phyloP scores from a whole-genome alignment of 2,888 invertebrate genomes.

The Trissolcus brochymenae region DNA sequence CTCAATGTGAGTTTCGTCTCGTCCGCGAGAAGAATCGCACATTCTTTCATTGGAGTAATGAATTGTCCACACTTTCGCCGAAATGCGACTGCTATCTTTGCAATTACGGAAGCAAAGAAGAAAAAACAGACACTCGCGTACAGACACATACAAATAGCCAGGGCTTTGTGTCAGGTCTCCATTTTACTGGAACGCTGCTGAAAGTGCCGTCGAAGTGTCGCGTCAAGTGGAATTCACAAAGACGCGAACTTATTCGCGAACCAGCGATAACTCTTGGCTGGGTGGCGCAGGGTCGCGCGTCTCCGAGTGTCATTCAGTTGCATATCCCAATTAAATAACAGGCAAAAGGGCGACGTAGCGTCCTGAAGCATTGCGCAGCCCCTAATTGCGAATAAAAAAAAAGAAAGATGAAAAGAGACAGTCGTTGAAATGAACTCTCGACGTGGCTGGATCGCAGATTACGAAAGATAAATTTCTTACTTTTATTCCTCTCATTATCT shows the following conservation, averaged over 20 bases:
- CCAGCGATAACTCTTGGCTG: conserved; percentile 65
- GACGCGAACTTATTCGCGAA: conserved; percentile 64
- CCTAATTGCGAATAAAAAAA: conserved; percentile 72
- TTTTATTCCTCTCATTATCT: conserved; percentile 47
- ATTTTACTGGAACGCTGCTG: conserved; percentile 59
- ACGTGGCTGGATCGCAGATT: conserved; percentile 45
- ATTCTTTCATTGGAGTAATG: conserved; percentile 54
- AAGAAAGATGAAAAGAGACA: conserved; percentile 35
- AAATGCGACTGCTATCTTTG: conserved; percentile 52
- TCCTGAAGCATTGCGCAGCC: conserved; percentile 72
- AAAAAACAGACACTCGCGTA: conserved; percentile 34
- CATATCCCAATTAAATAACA: conserved; percentile 76
- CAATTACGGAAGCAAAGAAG: conserved; percentile 53
- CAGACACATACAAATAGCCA: conserved; percentile 23
- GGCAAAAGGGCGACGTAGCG: conserved; percentile 76
- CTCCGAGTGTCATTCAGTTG: conserved; percentile 75
- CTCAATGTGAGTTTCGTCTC: conserved; percentile 42
- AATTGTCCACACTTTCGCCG: conserved; percentile 49
- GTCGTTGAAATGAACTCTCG: conserved; percentile 67
- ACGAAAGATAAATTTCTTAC: conserved; percentile 48
- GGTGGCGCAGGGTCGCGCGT: conserved; percentile 59
- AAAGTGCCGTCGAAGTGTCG: conserved; percentile 64
- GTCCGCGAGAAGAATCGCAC: conserved; percentile 29
- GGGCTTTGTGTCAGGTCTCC: conserved; percentile 56
- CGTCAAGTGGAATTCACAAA: conserved; percentile 67